Evolutionary conservation across 2,113 vertebrate species (phyloP).

Genomic region (Carassius auratus): DNA sequence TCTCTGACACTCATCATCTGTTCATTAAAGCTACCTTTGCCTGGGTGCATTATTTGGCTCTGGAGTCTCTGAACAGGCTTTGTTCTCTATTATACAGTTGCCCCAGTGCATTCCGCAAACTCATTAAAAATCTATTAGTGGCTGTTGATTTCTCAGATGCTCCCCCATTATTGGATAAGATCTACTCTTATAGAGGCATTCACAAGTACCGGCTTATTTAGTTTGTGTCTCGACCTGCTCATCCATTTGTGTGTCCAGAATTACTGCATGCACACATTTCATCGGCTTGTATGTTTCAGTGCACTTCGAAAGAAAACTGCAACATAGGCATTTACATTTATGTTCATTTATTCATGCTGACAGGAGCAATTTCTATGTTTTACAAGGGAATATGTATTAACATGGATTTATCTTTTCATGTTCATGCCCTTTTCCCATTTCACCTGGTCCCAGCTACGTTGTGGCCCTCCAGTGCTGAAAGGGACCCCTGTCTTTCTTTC

Average conservation of each 20-base stretch:
- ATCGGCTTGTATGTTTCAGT: neutral
- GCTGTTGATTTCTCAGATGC: slow-evolving; percentile 69
- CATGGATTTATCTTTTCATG: neutral
- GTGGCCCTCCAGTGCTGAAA: slow-evolving; percentile 1
- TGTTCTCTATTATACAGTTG: slow-evolving; percentile 73
- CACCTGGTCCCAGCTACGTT: slow-evolving; percentile 41
- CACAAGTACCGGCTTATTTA: slow-evolving; percentile 27
- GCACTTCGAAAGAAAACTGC: neutral
- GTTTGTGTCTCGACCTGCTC: neutral
- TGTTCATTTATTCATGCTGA: neutral
- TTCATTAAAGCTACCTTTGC: slow-evolving; percentile 76
- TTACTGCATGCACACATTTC: neutral
- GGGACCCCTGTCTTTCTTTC: slow-evolving; percentile 5
- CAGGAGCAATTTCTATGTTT: neutral
- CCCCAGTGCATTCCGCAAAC: slow-evolving; percentile 74
- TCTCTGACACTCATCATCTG: slow-evolving; percentile 67
- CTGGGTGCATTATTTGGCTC: slow-evolving; percentile 75
- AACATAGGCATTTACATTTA: neutral
- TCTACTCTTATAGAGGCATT: slow-evolving; percentile 49
- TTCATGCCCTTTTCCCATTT: neutral
- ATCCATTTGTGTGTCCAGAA: neutral
- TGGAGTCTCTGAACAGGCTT: slow-evolving; percentile 64
- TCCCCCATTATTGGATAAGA: slow-evolving; percentile 41
- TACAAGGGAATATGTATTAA: neutral
- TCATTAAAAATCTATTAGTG: slow-evolving; percentile 79